These are phyloP conservation scores for Sarotherodon lohbergeri DNA, from an alignment of 2,113 vertebrate species.

Conservation along the genomic window DNA sequence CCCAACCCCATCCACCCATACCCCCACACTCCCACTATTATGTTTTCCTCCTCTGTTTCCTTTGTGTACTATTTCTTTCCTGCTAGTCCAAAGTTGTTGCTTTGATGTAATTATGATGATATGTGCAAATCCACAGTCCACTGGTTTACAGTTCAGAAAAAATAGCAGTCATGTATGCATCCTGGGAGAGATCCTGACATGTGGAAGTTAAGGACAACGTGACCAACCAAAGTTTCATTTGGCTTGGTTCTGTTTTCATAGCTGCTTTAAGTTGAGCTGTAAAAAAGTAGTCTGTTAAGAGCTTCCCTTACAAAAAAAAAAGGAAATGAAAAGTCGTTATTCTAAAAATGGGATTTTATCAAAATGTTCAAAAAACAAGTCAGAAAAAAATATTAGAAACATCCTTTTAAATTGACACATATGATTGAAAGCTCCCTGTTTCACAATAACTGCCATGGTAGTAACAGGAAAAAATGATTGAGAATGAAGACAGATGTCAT, in stretches of 20 bases:
- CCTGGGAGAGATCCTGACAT: background rate
- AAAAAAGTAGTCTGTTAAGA: background rate
- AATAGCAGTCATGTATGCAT: background rate
- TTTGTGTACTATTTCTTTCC: background rate
- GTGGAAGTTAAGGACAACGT: background rate
- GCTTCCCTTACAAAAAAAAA: background rate
- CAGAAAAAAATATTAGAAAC: background rate
- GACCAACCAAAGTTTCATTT: background rate
- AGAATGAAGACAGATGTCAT: background rate
- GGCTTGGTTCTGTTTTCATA: background rate
- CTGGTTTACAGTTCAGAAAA: background rate
- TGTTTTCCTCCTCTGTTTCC: background rate
- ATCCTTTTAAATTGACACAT: background rate
- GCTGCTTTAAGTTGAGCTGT: background rate
- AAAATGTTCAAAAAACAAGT: background rate
- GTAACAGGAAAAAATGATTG: background rate
- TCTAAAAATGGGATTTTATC: background rate
- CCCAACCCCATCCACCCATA: background rate
- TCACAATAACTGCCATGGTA: background rate
- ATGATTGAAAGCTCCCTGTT: background rate
- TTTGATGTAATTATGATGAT: background rate
- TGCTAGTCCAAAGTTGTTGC: background rate
- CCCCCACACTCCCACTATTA: background rate
- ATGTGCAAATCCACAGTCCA: background rate
- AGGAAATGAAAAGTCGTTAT: background rate